Evolutionary conservation across 1,140 invertebrate species (phyloP), one percentile per base, ranked within the genome.

Genomic region (Drosophila biarmipes): DNA sequence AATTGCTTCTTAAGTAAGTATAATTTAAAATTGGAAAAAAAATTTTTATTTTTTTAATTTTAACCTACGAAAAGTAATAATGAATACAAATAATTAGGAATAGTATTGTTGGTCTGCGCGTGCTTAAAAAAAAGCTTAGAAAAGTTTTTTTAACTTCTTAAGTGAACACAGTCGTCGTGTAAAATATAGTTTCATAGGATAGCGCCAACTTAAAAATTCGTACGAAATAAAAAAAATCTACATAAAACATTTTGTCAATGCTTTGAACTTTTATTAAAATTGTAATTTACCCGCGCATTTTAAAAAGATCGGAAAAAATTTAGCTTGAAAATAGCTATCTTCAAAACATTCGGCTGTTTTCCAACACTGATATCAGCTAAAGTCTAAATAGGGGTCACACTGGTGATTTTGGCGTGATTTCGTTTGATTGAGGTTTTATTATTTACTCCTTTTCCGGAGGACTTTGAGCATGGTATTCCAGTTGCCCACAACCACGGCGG

Each of bases 401-500:
- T 56, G 40, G 19, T 24, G 31, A 0, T n/a, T 53, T 38, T 56
- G 51, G 55, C 75, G 75, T 78, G 55, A 19, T 34, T 64, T 37
- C 19, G 40, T 34, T 61, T 67, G 37, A 37, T 31, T 69, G 17
- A 12, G 34, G 0, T 37, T 64, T 58, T 58, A 21, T 42, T 52
- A n/a, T 31, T 48, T 48, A 35, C 19, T 15, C 5, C 15, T 14
- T 17, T 29, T 29, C 8, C 8, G 11, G 17, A 35, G 35, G 31
- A 27, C 0, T 8, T 12, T 0, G 6, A 35, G 8, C 10, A 90
- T 90, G 87, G 74, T 77, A 46, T 90, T 91, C 48, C 87, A 90
- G 68, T 42, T 90, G 46, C 87, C 87, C 5, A 58, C 89, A 11
- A 87, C 78, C 27, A 86, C 89, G n/a, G 54, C 31, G 10, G 72